phyloP scores from a whole-genome alignment of 2,797 vertebrate genomes.

The Hypotaenidia okinawae region DNA sequence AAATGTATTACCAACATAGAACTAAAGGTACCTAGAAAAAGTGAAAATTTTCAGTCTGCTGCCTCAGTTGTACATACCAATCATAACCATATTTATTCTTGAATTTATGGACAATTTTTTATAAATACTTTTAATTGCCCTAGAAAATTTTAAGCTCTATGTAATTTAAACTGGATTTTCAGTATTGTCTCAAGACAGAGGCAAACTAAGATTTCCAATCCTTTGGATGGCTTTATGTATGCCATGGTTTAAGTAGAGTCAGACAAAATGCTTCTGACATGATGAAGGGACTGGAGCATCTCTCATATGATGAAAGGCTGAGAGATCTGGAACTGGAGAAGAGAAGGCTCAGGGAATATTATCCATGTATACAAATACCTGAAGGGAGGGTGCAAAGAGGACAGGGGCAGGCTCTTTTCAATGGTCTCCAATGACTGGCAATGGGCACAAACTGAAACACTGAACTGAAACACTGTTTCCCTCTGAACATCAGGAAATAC shows the following conservation, averaged over 20 bases:
- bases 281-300: not conserved
- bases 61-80: not conserved
- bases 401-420: not conserved
- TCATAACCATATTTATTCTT: not conserved
- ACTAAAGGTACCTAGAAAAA: not conserved
- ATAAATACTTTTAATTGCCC: not conserved
- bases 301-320: not conserved
- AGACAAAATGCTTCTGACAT: not conserved
- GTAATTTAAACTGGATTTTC: rapidly evolving
- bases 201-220: not conserved
- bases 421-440: not conserved
- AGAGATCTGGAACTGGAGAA: not conserved
- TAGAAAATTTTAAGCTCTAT: not conserved
- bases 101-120: not conserved
- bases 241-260: not conserved
- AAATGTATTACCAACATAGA: not conserved
- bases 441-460: not conserved
- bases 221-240: not conserved
- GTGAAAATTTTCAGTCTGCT: not conserved
- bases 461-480: not conserved
- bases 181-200: not conserved
- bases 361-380: not conserved
- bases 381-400: not conserved
- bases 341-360: not conserved
- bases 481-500: not conserved